Conservation (phyloP, 2,888 invertebrate genomes). For the Polyommatus icarus region DNA sequence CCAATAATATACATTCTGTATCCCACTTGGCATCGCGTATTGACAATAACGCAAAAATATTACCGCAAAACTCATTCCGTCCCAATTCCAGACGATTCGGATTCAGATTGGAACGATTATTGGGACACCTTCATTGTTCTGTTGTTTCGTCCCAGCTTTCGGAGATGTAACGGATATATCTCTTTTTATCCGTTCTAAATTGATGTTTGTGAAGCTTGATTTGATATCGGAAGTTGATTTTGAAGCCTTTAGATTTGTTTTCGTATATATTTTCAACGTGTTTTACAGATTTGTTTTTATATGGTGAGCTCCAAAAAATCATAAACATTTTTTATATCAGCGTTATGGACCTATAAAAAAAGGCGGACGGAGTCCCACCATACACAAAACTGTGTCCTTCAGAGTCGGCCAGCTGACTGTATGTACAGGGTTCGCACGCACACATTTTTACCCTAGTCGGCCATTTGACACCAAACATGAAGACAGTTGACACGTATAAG, state of each 20-base stretch:
- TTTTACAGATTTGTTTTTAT: neutral
- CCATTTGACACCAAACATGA: no score
- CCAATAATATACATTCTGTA: neutral
- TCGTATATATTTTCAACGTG: neutral
- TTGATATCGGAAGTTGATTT: conserved; percentile 2
- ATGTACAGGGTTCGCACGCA: no score
- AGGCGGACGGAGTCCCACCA: no score
- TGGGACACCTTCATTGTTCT: conserved; percentile 59
- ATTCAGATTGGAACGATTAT: conserved; percentile 60
- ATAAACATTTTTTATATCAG: no score
- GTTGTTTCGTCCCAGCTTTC: conserved; percentile 50
- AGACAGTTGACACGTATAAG: no score
- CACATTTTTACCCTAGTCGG: no score
- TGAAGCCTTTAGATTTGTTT: neutral
- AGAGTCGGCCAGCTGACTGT: no score
- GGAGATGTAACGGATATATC: conserved; percentile 22
- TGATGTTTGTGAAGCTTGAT: conserved; percentile 16
- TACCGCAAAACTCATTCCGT: conserved; percentile 47
- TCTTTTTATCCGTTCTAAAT: conserved; percentile 11
- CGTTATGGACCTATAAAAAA: no score
- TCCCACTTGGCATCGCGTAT: conserved; percentile 41
- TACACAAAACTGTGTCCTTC: no score
- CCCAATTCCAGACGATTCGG: conserved; percentile 58
- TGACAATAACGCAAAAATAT: conserved; percentile 43
- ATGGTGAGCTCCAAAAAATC: no score